These are phyloP conservation scores for Hydrocynus forskahlii DNA, from an alignment of 2,797 vertebrate genomes.

Conservation along the genomic window DNA sequence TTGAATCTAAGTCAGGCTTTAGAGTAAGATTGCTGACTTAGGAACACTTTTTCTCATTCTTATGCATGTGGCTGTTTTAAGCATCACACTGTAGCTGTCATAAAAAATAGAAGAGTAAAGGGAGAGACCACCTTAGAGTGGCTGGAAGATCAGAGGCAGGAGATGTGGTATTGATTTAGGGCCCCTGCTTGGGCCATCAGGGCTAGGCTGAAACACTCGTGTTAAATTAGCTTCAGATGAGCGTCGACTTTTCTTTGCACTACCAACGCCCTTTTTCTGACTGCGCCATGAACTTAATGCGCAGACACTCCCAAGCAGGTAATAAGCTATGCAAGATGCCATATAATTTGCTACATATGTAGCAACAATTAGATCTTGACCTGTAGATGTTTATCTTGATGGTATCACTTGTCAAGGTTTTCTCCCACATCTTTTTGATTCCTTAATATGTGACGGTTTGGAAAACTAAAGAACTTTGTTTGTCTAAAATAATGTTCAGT, in stretches of 20 bases:
- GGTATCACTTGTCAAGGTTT: not conserved
- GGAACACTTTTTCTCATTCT: not conserved
- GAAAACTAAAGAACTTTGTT: too few relatives aligned
- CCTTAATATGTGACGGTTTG: constrained; percentile 1
- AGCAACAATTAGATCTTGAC: not conserved
- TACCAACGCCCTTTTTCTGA: not conserved
- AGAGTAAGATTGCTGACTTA: not conserved
- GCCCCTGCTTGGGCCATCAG: constrained; percentile 34
- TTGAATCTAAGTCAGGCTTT: not conserved
- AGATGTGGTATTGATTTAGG: constrained; percentile 45
- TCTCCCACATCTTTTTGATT: not conserved
- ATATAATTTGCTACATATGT: not conserved
- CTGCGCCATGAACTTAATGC: not conserved
- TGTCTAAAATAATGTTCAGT: not conserved
- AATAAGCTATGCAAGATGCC: not conserved
- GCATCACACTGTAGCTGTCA: constrained; percentile 22
- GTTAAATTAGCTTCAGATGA: constrained; percentile 49
- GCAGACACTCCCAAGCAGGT: not conserved
- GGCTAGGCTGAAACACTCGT: constrained; percentile 35
- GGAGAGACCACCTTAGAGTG: constrained; percentile 45
- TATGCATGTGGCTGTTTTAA: not conserved
- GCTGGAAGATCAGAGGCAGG: constrained; percentile 21
- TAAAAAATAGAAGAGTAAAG: constrained; percentile 7
- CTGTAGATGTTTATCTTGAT: not conserved
- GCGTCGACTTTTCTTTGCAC: not conserved